phyloP scores from a whole-genome alignment of 2,888 invertebrate species.

The Tholera decimalis region DNA sequence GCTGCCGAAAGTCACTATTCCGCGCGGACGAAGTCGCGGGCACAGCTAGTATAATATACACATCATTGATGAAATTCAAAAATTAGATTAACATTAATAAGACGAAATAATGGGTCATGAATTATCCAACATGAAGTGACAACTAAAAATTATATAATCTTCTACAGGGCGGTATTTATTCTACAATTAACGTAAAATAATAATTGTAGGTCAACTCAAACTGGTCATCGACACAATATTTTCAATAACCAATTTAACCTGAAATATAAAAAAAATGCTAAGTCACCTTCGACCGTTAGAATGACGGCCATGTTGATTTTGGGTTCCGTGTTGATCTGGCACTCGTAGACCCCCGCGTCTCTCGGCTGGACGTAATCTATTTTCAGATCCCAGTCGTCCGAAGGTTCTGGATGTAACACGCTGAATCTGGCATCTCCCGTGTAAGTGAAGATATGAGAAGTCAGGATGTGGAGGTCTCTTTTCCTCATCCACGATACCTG shows the following conservation, averaged over 20 bases:
- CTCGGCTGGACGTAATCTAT: conserved; percentile 96
- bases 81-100: too few relatives aligned
- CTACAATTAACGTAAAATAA: not conserved
- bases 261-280: conserved; percentile 13
- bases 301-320: conserved; percentile 96
- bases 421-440: conserved; percentile 97
- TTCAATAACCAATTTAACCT: not conserved
- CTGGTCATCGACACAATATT: not conserved
- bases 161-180: conserved; percentile 1
- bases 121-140: conserved; percentile 1
- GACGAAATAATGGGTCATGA: not conserved
- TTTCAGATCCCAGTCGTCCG: conserved; percentile 97
- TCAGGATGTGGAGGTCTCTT: conserved; percentile 96
- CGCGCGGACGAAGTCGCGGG: too few relatives aligned
- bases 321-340: conserved; percentile 97
- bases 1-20: too few relatives aligned
- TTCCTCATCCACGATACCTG: conserved; percentile 97
- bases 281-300: conserved; percentile 95
- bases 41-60: too few relatives aligned
- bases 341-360: conserved; percentile 97
- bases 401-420: conserved; percentile 95
- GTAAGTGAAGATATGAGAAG: conserved; percentile 95
- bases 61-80: too few relatives aligned
- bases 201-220: conserved; percentile 10
- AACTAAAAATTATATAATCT: conserved; percentile 1